Percentiles rank a stretch among this genome's conserved stretches.
These are phyloP conservation scores for Petrocephalus microphthalmus DNA, from an alignment of 2,113 vertebrate genomes.

Conservation along the genomic window DNA sequence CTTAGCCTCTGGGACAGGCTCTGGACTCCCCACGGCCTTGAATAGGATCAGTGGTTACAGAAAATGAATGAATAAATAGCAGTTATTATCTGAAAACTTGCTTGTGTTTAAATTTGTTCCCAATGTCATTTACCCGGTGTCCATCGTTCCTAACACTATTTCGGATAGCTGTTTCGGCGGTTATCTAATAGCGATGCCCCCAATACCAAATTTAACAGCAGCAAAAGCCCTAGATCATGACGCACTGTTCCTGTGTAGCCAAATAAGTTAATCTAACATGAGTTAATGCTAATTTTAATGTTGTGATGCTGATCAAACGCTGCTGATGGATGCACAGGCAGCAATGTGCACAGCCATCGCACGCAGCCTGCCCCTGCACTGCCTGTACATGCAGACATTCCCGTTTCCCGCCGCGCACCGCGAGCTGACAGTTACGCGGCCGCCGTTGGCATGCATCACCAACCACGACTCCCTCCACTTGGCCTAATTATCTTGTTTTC, in stretches of 20 bases:
- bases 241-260: not conserved
- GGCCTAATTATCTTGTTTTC: not conserved
- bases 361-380: not conserved
- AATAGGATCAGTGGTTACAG: no score
- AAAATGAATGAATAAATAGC: no score
- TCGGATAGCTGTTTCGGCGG: not conserved
- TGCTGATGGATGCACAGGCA: not conserved
- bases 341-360: not conserved
- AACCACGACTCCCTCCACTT: not conserved
- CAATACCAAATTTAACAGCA: not conserved
- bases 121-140: not conserved
- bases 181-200: not conserved
- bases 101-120: not conserved
- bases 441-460: not conserved
- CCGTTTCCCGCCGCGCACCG: not conserved
- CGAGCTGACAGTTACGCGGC: not conserved
- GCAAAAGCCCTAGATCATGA: not conserved
- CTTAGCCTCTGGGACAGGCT: not conserved
- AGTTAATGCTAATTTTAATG: not conserved
- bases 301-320: not conserved
- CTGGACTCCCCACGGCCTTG: no score
- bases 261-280: not conserved
- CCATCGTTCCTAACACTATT: not conserved
- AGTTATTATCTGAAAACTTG: not conserved
- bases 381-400: not conserved